Evolutionary conservation across 2,888 invertebrate genomes (phyloP), one percentile per base, ranked within the genome.

Genomic region (Elysia crispata): DNA sequence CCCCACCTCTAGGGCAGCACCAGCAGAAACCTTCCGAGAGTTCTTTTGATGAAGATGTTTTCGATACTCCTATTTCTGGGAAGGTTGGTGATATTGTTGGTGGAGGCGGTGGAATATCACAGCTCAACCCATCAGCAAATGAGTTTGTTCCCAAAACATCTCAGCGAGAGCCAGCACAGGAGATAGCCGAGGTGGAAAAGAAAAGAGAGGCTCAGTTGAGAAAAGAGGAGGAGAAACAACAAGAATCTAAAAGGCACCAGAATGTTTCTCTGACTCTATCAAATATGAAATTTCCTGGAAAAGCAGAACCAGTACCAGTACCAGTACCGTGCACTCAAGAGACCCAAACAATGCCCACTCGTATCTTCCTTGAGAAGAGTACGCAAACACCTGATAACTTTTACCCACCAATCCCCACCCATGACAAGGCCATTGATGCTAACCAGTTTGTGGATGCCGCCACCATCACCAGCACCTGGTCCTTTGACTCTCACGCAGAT

Each of bases 391-490:
- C 83, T 13, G 80, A 74, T 15, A 80, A 79, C 30, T 83, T 83
- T 73, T 83, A 83, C 64, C 83, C 83, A 15, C 83, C 81, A 0
- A 83, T 83, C 57, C 83, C 83, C 11, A 83, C 83, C 1, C 81
- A 83, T 66, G 76, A 83, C 62, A 81, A 81, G 20, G 83, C 60
- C 60, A 83, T 83, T 20, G 83, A 83, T 73, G 83, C 83, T 18
- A 80, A 78, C 23, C 83, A 83, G 80, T 83, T 83, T 31, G 77
- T 78, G 11, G 83, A 83, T 30, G 69, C 66, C 13, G 6, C 73
- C 1, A 28, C 57, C 0, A 60, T 76, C 50, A 72, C 69, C 67
- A 77, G 79, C 18, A 57, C 67, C 18, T 77, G 69, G 60, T 77
- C 81, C 28, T 69, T 81, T 28, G 80, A 81, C 69, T 77, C 74